Base-by-base conservation (phyloP, 2,888 invertebrate genomes). In the Leistus spinibarbis region DNA sequence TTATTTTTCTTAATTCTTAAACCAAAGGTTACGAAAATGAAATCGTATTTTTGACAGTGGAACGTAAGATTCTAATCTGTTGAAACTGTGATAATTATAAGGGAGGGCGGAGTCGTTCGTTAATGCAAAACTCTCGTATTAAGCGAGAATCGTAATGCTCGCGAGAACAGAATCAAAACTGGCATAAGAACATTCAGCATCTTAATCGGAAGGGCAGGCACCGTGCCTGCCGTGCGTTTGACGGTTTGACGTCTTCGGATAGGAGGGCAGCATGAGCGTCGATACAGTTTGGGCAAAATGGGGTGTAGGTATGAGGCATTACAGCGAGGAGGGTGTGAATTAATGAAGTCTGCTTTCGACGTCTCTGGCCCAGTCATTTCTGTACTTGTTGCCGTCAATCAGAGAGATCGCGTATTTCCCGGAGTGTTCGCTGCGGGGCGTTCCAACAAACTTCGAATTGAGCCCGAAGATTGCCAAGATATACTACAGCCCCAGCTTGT, bases 391-490 rank as follows among this genome's bases (percentile, higher is more conserved):
- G 70, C 69, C 71, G 72, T 72, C 72, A 76, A 76, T 67, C 72
- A 70, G 66, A 53, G 66, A 53, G 16, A 65, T 76, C 66, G 66
- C 66, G 60, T 9, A 24, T 23, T 87, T 17, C 77, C 64, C 77
- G 77, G 78, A 78, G 77, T 65, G 76, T 76, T 76, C 68, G 80
- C 82, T 81, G 82, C 79, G 79, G 82, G 80, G 83, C 80, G 80
- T 77, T 77, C 79, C 78, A 27, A 27, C 60, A 73, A 79, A 79
- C 82, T 81, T 80, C 78, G 81, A 79, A 83, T 82, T 83, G 82
- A 83, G 81, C 82, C 81, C 79, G 79, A 80, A 82, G 82, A 82
- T 83, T 83, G 83, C 73, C 82, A 83, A 84, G 83, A 83, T 80
- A 81, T 83, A n/a, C n/a, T n/a, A n/a, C n/a, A 82, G 75, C 78